Percentiles rank a stretch among this genome's conserved stretches.
Evolutionary conservation across 2,888 invertebrate species (phyloP).

Genomic region (Formica aserva): DNA sequence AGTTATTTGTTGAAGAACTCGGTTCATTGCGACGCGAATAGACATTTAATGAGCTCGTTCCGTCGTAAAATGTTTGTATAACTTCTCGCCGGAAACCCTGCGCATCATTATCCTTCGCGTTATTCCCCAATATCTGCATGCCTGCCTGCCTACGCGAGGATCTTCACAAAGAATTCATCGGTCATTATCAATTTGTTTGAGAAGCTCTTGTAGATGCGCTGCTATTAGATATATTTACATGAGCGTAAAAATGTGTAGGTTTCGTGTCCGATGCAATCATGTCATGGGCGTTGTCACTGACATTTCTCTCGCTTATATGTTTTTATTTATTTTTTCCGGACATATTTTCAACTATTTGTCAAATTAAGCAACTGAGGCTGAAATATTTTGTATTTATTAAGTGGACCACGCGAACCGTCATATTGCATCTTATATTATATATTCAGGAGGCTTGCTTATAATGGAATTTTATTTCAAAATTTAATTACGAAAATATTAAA

Average conservation of each 20-base stretch:
- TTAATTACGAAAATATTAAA: slow-evolving; percentile 15
- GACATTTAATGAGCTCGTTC: slow-evolving; percentile 72
- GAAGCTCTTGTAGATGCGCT: neutral
- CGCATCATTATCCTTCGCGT: slow-evolving; percentile 64
- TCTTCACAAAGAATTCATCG: slow-evolving; percentile 30
- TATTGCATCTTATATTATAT: neutral
- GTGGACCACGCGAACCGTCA: neutral
- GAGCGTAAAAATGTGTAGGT: neutral
- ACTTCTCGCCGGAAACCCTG: slow-evolving; percentile 55
- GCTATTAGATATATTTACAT: neutral
- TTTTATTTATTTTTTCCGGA: neutral
- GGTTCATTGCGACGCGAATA: slow-evolving; percentile 33
- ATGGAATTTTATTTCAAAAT: neutral
- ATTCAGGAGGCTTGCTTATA: neutral
- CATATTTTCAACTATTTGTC: neutral
- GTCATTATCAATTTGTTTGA: slow-evolving; percentile 26
- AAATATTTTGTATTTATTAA: neutral
- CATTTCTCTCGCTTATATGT: neutral
- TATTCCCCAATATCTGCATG: slow-evolving; percentile 30
- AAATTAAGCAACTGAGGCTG: neutral
- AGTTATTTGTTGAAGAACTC: slow-evolving; percentile 51
- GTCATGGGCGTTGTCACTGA: neutral
- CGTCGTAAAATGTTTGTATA: slow-evolving; percentile 68
- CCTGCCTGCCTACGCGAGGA: neutral
- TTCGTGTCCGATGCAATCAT: neutral